Conservation (phyloP, 1,140 invertebrate species). For the Drosophila ironensis region DNA sequence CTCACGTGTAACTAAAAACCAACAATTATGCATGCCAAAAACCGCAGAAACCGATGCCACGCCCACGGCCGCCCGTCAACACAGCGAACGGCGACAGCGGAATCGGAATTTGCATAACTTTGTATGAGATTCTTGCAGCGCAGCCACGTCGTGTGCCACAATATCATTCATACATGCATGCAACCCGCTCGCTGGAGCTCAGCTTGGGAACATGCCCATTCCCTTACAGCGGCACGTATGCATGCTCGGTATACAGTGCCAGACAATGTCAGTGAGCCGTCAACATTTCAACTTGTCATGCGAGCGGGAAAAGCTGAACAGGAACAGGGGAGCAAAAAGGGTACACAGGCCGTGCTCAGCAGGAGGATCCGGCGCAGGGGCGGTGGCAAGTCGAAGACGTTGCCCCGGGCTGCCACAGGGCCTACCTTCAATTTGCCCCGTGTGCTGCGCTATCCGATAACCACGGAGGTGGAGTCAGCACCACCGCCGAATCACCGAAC, state of each 20-base stretch:
- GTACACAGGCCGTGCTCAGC: background rate
- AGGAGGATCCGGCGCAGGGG: background rate
- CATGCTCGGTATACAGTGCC: conserved; percentile 33
- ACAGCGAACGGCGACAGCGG: conserved; percentile 48
- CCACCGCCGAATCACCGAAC: background rate
- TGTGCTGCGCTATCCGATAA: conserved; percentile 59
- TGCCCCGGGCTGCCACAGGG: conserved; percentile 43
- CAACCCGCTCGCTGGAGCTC: conserved; percentile 12
- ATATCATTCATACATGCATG: conserved; percentile 77
- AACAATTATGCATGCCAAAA: conserved; percentile 78
- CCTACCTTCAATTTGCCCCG: conserved; percentile 74
- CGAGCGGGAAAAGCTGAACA: conserved; percentile 41
- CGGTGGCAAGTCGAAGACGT: conserved; percentile 49
- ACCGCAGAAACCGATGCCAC: conserved; percentile 71
- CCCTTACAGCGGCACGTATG: conserved; percentile 20
- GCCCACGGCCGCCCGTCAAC: conserved; percentile 24
- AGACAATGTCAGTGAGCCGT: conserved; percentile 69
- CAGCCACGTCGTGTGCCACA: conserved; percentile 54
- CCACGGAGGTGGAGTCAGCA: background rate
- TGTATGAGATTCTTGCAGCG: conserved; percentile 77
- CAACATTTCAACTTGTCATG: conserved; percentile 79
- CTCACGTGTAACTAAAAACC: conserved; percentile 77
- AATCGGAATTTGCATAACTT: conserved; percentile 79
- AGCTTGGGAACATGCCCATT: conserved; percentile 7
- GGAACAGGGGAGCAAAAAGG: background rate